Evolutionary conservation across 2,113 vertebrate genomes (phyloP), one percentile per base, ranked within the genome.

Genomic region (Psammodynastes pulverulentus): DNA sequence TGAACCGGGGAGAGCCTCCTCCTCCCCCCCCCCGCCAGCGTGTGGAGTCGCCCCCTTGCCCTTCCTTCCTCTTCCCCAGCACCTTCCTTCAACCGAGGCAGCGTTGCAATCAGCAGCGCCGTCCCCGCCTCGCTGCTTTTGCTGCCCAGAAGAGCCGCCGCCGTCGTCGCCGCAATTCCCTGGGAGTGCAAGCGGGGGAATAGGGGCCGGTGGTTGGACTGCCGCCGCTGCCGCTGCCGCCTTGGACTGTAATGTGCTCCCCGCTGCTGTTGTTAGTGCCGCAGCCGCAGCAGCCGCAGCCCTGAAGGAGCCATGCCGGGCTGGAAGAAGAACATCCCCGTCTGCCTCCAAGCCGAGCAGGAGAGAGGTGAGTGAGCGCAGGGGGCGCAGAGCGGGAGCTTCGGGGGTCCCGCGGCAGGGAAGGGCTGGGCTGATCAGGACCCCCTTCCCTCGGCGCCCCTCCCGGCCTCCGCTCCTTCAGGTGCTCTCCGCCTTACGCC

Each of bases 251-350:
- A 91, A 94, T 95, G 95, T 94, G 93, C 93, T n/a, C 48, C 45
- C 84, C 34, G 79, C 49, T 87, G 87, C 86, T 34, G 86, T 24
- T 89, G 0, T 21, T 84, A n/a, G 39, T 92, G 86, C 91, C 52
- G 87, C 91, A 3, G 92, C 92, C 39, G 58, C 89, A 3, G 92
- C 92, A 0, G 93, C 93, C 93, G 48, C 91, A 92, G 91, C 91
- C 91, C 88, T 92, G 88, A 92, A 92, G 96, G 91, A 96, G 97
- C 92, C 97, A 99, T 99, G 99, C 99, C 99, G 95, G 98, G 98
- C 97, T 99, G 99, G 99, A 99, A 99, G 98, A 99, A 99, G 97
- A 99, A 98, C 96, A 99, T 99, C 97, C 99, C 99, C 94, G 98
- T 98, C 97, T 99, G 99, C 97, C 97, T 99, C 95, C 99, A 99